Evolutionary conservation across 2,888 invertebrate genomes (phyloP), one percentile per base, ranked within the genome.

Genomic region (Shargacucullia verbasci): DNA sequence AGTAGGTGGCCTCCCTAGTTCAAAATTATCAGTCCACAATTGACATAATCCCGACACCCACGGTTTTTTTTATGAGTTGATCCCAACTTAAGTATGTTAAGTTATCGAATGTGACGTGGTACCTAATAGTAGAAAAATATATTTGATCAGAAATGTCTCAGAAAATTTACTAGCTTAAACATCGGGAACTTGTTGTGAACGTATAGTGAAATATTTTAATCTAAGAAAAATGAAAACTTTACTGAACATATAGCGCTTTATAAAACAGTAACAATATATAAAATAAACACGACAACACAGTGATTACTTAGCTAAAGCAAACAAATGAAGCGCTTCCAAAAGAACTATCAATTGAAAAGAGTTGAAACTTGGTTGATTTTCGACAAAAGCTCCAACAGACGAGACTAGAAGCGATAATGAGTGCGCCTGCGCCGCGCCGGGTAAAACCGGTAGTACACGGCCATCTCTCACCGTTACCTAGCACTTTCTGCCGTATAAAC

Each of bases 381-480:
- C 76, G 85, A 90, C 89, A 90, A 91, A 89, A 90, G 88, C 84
- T 59, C 50, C 52, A 44, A 58, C 65, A 54, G 82, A 83, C 75
- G 68, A 72, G 82, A 83, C 82, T 83, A 81, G 81, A 72, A 76
- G 72, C 79, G 82, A 84, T 92, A 91, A 90, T 90, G 86, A 89
- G 87, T 78, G 76, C 71, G 61, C 64, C 44, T 59, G 77, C 80
- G 75, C 38, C 15, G 74, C 76, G 35, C 72, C 76, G 90, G 83
- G 92, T 92, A 93, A 93, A 93, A 92, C 93, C 92, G 92, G 92
- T 93, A 93, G 92, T 83, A 81, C 77, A 13, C 80, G 82, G 82
- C 82, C 86, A 88, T 90, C 89, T 86, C 84, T 82, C 82, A 87
- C 89, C 92, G 89, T 92, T 92, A 91, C 87, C 82, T 84, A 85